Evolutionary conservation across 2,888 invertebrate species (phyloP), one percentile per base, ranked within the genome.

Genomic region (Ischnus inquisitorius): DNA sequence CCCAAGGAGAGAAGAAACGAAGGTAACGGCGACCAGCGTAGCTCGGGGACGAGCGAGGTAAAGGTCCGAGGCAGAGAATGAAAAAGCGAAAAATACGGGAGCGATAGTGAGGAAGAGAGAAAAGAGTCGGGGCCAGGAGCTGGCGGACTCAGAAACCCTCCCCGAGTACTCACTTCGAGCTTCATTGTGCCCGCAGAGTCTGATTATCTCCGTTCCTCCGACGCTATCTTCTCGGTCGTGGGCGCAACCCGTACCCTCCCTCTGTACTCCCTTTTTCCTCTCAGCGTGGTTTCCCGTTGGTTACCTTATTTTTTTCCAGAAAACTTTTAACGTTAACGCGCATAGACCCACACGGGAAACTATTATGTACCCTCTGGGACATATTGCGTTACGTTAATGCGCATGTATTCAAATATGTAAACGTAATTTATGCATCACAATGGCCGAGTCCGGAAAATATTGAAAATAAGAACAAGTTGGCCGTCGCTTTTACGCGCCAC

Each of bases 151-250:
- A 12, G 39, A 54, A 54, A 34, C 51, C 54, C 12, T 54, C 54
- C 22, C 69, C 54, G 19, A 16, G 19, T 69, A 19, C 54, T 51
- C 69, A 51, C 65, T 41, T 71, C 67, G 19, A 75, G 75, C 22
- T 79, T 79, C 79, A 71, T 83, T 75, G 75, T 83, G 19, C 68
- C 51, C 64, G n/a, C 69, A 46, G 64, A 79, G 79, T 64, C 75
- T 83, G 78, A 82, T 79, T 82, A 80, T 65, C 34, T 74, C 22
- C 54, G 10, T 12, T 8, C 10, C 19, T 10, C 8, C 22, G 10
- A 51, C 62, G 75, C 79, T 83, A 75, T 75, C 79, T 69, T 74
- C 39, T 79, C 64, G 34, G 69, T 75, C 72, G 65, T 22, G 22
- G 65, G 54, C 62, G 46, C 60, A n/a, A 19, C 39, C 19, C 16